These are phyloP conservation scores for Hartigia nigra DNA, from an alignment of 2,888 invertebrate species.

Conservation along the genomic window DNA sequence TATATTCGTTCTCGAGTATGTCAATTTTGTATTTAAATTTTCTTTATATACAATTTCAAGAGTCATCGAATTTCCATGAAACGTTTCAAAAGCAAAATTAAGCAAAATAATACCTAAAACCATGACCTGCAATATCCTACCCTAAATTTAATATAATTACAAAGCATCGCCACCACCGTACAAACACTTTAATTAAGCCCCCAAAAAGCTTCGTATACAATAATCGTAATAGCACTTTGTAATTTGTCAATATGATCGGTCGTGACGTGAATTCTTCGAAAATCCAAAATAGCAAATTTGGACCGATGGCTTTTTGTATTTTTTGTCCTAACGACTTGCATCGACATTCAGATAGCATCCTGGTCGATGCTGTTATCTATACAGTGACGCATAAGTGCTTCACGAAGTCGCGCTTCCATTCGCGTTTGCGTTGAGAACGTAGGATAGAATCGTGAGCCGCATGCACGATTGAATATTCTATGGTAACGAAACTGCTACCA, in stretches of 20 bases:
- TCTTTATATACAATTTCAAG: no score
- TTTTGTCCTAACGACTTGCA: neutral
- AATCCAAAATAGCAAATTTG: neutral
- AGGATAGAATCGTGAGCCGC: neutral
- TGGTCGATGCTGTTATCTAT: neutral
- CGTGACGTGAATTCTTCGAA: neutral
- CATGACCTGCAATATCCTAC: neutral
- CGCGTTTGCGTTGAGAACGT: neutral
- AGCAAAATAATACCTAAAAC: neutral
- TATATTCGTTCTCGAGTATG: neutral
- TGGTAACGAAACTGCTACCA: neutral
- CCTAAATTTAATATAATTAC: neutral
- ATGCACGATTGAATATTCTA: neutral
- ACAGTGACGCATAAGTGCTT: neutral
- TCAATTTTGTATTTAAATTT: neutral
- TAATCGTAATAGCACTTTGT: neutral
- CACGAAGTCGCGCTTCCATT: neutral
- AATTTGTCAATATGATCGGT: neutral
- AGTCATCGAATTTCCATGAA: neutral
- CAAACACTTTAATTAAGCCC: neutral
- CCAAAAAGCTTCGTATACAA: no score
- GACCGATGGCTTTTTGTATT: neutral
- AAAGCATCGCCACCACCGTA: neutral
- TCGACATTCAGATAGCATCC: neutral
- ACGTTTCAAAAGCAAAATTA: neutral